phyloP scores from a whole-genome alignment of 1,140 invertebrate genomes.

The Neodiprion lecontei region DNA sequence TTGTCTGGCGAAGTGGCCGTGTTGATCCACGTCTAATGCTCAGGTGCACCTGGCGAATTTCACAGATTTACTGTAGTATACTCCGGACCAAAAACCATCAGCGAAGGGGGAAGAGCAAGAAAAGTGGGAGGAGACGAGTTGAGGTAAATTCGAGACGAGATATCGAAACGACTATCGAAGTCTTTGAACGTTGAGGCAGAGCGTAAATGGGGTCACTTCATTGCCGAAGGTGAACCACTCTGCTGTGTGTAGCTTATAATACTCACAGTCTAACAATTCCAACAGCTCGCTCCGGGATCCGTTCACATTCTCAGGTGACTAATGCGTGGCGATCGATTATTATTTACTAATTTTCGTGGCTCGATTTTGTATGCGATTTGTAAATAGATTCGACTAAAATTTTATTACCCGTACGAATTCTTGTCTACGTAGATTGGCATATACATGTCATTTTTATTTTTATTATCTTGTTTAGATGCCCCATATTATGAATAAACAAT shows the following conservation, averaged over 20 bases:
- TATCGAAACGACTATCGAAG: neutral
- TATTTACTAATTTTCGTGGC: neutral
- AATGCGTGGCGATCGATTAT: slow-evolving; percentile 30
- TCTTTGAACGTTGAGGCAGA: neutral
- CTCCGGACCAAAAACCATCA: too few species aligned
- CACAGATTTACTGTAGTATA: too few species aligned
- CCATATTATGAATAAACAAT: too few species aligned
- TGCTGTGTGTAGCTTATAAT: slow-evolving; percentile 28
- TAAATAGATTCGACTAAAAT: too few species aligned
- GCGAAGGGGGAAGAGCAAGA: neutral
- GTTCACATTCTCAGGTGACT: slow-evolving; percentile 51
- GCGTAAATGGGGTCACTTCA: slow-evolving; percentile 53
- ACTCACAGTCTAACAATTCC: slow-evolving; percentile 24
- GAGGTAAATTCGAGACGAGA: neutral
- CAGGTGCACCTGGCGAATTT: too few species aligned
- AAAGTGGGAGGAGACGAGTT: neutral
- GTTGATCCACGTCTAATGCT: too few species aligned
- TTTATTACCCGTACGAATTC: too few species aligned
- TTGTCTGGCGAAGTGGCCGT: too few species aligned
- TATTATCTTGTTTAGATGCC: too few species aligned
- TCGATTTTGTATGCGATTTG: neutral
- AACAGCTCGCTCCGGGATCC: slow-evolving; percentile 28
- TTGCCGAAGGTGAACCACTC: slow-evolving; percentile 57
- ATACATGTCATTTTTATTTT: too few species aligned
- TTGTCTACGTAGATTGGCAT: too few species aligned